Conservation (phyloP, 2,888 invertebrate genomes). For the Tenthredo amoena region DNA sequence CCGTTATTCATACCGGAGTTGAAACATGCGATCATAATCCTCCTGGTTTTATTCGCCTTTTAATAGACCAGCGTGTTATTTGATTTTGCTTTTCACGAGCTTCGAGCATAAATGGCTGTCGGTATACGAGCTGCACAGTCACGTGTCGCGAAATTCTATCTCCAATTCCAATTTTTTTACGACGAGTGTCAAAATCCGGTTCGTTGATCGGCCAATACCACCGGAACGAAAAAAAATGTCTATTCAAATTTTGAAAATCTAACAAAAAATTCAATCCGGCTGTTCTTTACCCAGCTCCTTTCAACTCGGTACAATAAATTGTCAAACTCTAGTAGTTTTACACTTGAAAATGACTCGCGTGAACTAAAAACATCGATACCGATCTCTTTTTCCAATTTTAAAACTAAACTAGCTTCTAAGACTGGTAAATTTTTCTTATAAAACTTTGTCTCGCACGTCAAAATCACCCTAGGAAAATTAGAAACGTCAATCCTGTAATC, state of each 20-base stretch:
- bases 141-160: constrained; percentile 43
- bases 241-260: background rate
- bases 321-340: background rate
- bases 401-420: background rate
- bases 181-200: constrained; percentile 52
- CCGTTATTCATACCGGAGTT: constrained; percentile 56
- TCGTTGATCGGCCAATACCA: constrained; percentile 46
- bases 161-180: constrained; percentile 20
- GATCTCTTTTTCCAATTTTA: background rate
- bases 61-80: constrained; percentile 67
- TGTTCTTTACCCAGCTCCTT: background rate
- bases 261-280: background rate
- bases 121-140: constrained; percentile 15
- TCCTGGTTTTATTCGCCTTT: constrained; percentile 66
- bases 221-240: constrained; percentile 5
- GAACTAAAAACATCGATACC: background rate
- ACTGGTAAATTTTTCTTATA: background rate
- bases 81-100: constrained; percentile 64
- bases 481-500: background rate
- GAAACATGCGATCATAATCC: constrained; percentile 66
- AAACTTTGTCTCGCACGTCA: background rate
- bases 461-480: background rate
- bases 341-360: background rate
- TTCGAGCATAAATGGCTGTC: constrained; percentile 27
- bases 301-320: background rate